Percentiles rank a stretch among this genome's conserved stretches.
These are phyloP conservation scores for Hoplostethus atlanticus DNA, from an alignment of 2,797 vertebrate genomes.

Conservation along the genomic window DNA sequence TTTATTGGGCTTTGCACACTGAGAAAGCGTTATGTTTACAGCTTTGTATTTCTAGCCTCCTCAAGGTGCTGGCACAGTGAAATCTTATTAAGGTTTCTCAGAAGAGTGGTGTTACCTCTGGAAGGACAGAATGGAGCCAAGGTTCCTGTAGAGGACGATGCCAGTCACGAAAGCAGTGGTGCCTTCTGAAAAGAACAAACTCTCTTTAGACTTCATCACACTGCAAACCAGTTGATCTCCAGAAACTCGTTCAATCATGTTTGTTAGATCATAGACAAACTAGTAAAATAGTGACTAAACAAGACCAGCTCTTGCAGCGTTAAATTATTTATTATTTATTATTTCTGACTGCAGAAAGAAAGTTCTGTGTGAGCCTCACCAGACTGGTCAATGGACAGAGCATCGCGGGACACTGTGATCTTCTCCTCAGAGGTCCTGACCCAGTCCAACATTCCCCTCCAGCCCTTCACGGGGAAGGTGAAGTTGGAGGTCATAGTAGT, in stretches of 20 bases:
- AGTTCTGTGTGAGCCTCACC: conserved; percentile 79
- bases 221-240: neutral
- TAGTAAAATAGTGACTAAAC: neutral
- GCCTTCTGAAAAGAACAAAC: conserved; percentile 78
- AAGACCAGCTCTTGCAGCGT: neutral
- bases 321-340: neutral
- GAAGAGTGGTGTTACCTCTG: conserved; percentile 88
- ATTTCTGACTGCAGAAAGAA: neutral
- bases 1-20: conserved; percentile 8
- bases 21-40: too few species aligned
- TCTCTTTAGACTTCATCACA: conserved; percentile 7
- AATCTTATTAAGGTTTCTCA: conserved; percentile 2
- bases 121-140: conserved; percentile 92
- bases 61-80: conserved; percentile 1
- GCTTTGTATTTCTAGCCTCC: too few species aligned
- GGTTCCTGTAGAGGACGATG: conserved; percentile 94
- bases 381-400: conserved; percentile 89
- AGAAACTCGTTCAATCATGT: neutral
- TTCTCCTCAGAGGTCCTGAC: conserved; percentile 95
- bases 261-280: neutral
- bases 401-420: conserved; percentile 92
- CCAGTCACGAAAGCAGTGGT: conserved; percentile 94
- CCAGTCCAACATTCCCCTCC: conserved; percentile 97
- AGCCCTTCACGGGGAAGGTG: conserved; percentile 96
- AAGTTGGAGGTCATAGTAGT: conserved; percentile 90